phyloP scores from a whole-genome alignment of 2,113 vertebrate genomes.

The Pollimyrus isidori region DNA sequence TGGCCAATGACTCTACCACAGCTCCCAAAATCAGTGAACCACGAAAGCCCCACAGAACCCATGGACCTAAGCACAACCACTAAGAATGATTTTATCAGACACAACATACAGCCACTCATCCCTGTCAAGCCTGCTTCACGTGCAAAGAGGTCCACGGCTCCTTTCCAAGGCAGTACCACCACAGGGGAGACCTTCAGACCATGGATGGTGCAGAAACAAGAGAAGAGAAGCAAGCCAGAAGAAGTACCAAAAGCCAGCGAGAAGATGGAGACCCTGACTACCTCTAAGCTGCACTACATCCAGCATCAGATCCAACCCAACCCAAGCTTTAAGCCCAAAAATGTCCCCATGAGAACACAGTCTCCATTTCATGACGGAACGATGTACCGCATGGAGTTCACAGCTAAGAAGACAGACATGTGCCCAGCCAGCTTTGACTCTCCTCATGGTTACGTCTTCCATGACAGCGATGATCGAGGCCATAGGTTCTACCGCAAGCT shows the following conservation, averaged over 20 bases:
- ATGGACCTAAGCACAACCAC: constrained; percentile 65
- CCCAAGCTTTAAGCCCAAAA: constrained; percentile 59
- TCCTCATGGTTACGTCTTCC: constrained; percentile 63
- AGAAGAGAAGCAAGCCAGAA: constrained; percentile 47
- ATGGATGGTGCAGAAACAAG: constrained; percentile 49
- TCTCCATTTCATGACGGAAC: constrained; percentile 59
- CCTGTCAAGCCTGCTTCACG: constrained; percentile 53
- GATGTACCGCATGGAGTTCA: constrained; percentile 61
- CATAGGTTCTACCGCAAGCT: constrained; percentile 66
- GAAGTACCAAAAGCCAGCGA: constrained; percentile 56
- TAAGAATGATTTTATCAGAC: constrained; percentile 53
- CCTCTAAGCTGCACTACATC: constrained; percentile 67
- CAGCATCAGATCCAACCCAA: constrained; percentile 53
- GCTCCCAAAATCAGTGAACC: constrained; percentile 42
- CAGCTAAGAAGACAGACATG: constrained; percentile 50
- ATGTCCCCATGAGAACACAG: neutral
- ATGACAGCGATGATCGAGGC: constrained; percentile 57
- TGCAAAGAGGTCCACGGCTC: constrained; percentile 34
- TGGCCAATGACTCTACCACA: constrained; percentile 50
- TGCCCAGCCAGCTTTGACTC: constrained; percentile 62
- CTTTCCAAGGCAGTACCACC: constrained; percentile 69
- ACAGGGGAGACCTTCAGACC: constrained; percentile 67
- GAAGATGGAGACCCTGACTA: constrained; percentile 67
- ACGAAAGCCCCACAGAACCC: constrained; percentile 49
- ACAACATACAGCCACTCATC: constrained; percentile 44